A percentile compares a stretch with the other conserved stretches of the same genome.
These are phyloP conservation scores for Chelonus formosanus DNA, from an alignment of 2,888 invertebrate species.

Conservation along the genomic window DNA sequence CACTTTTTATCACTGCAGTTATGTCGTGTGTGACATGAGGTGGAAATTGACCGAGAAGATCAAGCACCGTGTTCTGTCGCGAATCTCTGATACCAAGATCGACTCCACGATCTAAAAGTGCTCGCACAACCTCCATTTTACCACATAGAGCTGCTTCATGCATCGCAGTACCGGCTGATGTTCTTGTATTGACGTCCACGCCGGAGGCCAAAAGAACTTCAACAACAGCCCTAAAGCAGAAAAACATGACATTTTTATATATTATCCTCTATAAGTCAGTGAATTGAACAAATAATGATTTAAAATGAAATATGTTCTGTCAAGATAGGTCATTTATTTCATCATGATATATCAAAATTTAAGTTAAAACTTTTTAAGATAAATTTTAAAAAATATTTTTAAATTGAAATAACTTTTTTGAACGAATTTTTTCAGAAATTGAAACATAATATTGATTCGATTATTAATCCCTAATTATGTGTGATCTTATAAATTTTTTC, in stretches of 20 bases:
- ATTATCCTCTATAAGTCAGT: not conserved
- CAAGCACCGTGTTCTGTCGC: constrained; percentile 84
- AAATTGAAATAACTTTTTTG: too few species aligned
- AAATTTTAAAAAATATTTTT: too few species aligned
- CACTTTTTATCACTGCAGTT: constrained; percentile 84
- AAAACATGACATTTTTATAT: constrained; percentile 15
- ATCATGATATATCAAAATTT: too few species aligned
- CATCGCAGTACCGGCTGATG: constrained; percentile 87
- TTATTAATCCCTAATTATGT: too few species aligned
- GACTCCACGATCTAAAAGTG: constrained; percentile 82
- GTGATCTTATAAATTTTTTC: too few species aligned
- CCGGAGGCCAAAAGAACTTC: constrained; percentile 84
- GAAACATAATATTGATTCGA: too few species aligned
- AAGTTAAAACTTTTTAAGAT: too few species aligned
- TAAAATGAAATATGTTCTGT: too few species aligned
- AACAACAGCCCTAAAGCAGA: constrained; percentile 76
- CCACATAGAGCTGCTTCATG: constrained; percentile 95
- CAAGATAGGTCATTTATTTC: too few species aligned
- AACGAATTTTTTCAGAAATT: too few species aligned
- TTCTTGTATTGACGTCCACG: constrained; percentile 86
- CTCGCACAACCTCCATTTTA: constrained; percentile 85
- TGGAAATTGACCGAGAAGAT: constrained; percentile 87
- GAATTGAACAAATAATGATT: too few species aligned
- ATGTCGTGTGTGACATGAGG: constrained; percentile 88
- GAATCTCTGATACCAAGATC: constrained; percentile 83